Evolutionary conservation across 1,140 invertebrate genomes (phyloP), one percentile per base, ranked within the genome.

Genomic region (Cydia pomonella): DNA sequence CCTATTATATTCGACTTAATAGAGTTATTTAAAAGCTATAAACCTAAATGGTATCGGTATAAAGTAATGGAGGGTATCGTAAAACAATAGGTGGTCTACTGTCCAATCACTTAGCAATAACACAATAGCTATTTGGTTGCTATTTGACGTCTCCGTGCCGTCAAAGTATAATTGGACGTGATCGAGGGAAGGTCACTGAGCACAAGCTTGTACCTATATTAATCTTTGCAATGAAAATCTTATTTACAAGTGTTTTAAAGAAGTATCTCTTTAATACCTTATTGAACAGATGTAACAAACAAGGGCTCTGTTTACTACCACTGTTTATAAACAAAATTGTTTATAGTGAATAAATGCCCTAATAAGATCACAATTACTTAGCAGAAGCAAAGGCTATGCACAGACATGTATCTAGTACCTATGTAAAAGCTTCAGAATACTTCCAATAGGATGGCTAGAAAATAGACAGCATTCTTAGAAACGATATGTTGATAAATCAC

Each of bases 51-150:
- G 16, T 33, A 69, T 69, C n/a, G 16, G 63, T 66, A 66, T 4
- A 18, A 69, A 69, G n/a, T 69, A 69, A 69, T 69, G 29, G 29
- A 66, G 63, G 38, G 6, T 27, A 21, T 33, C 64, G 64, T 69
- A 38, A 33, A 69, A 69, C 64, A 69, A 69, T 33, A 69, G 64
- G 64, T 33, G 64, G 64, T 69, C 64, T 69, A 3, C 64, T 9
- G 64, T 38, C 64, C 64, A 69, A 69, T 69, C 64, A 69, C 64
- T 69, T 69, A 69, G 64, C 64, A 69, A 69, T 69, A 69, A 69
- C 64, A 38, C 12, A 21, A 38, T 10, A 3, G 29, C 64, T 33
- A 64, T 69, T 69, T n/a, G 10, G 64, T 38, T 69, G 16, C 64
- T 29, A 69, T 69, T 69, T 29, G 64, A 69, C 64, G 18, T 69